phyloP scores from a whole-genome alignment of 2,113 vertebrate genomes.

The Cebus imitator region DNA sequence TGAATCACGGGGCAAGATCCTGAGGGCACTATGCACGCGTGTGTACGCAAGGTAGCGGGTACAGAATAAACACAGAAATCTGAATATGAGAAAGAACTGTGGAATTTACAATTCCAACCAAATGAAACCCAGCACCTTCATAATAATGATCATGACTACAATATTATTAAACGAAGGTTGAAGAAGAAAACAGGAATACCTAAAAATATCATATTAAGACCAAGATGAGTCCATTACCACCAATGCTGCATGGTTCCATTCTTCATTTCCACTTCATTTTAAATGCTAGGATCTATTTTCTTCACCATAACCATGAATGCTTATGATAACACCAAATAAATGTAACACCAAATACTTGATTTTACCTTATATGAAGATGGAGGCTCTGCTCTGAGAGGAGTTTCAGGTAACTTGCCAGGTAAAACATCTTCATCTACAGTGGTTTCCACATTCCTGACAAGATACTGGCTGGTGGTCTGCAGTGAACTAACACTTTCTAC shows the following conservation, averaged over 20 bases:
- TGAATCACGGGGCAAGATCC: background rate
- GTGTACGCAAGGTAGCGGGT: background rate
- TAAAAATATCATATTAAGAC: conserved; percentile 45
- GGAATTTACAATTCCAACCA: background rate
- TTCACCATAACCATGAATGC: background rate
- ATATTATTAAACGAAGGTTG: background rate
- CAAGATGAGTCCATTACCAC: background rate
- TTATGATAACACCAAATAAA: background rate
- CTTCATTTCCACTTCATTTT: background rate
- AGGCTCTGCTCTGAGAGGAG: conserved; percentile 89
- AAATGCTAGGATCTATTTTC: background rate
- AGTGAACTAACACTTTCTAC: conserved; percentile 86
- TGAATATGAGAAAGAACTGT: background rate
- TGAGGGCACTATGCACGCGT: rapidly evolving
- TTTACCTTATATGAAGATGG: conserved; percentile 94
- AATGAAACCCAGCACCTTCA: background rate
- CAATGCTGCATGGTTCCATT: background rate
- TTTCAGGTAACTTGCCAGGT: conserved; percentile 95
- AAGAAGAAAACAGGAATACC: background rate
- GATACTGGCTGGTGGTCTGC: conserved; percentile 94
- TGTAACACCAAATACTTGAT: background rate
- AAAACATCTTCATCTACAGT: conserved; percentile 92
- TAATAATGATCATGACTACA: background rate
- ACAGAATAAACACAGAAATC: background rate
- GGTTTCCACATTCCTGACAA: conserved; percentile 89